phyloP scores from a whole-genome alignment of 2,797 vertebrate species.

The Acomys russatus region DNA sequence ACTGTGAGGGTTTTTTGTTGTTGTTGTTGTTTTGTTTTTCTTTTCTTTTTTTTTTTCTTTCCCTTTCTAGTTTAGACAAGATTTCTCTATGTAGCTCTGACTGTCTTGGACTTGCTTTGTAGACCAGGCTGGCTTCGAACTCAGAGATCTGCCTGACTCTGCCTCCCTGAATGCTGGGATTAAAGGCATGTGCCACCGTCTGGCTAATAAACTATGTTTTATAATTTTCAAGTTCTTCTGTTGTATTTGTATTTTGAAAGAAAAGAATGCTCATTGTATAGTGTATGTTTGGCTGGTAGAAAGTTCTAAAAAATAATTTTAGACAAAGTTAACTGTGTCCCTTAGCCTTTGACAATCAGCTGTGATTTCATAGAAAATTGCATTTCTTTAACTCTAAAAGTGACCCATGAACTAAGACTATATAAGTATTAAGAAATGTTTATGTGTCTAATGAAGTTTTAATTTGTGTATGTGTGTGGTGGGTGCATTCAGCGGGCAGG shows the following conservation, averaged over 20 bases:
- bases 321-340: background rate
- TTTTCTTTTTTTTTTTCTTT: too few species aligned
- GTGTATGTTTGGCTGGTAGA: slow-evolving; percentile 1
- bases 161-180: too few species aligned
- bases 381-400: slow-evolving; percentile 47
- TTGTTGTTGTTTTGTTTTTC: too few species aligned
- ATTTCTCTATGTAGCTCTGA: too few species aligned
- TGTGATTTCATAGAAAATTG: slow-evolving; percentile 1
- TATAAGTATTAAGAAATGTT: slow-evolving; percentile 36
- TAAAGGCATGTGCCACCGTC: too few species aligned
- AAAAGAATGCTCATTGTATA: background rate
- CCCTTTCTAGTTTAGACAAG: too few species aligned
- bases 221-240: slow-evolving; percentile 36
- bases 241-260: slow-evolving; percentile 60
- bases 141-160: too few species aligned
- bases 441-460: background rate
- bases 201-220: background rate
- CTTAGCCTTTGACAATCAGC: slow-evolving; percentile 14
- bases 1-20: too few species aligned
- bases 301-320: slow-evolving; percentile 58
- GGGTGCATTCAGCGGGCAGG: background rate
- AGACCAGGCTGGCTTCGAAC: too few species aligned
- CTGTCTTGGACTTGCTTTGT: too few species aligned
- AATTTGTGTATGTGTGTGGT: background rate
- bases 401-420: background rate